phyloP scores from a whole-genome alignment of 1,140 invertebrate species.

The Cotesia vestalis region DNA sequence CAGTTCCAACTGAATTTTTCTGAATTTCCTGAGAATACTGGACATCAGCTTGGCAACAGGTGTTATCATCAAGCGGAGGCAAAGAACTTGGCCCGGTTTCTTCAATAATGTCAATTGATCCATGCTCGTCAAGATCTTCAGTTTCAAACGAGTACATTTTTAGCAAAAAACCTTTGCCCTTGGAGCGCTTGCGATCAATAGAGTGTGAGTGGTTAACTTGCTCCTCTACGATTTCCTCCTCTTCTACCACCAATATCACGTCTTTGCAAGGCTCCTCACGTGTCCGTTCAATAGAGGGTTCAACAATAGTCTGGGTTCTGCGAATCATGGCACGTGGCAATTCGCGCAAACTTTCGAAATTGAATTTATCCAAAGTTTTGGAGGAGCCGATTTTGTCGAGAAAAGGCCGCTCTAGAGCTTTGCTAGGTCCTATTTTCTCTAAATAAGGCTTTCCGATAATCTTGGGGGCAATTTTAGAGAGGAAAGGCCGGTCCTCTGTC shows the following conservation, averaged over 20 bases:
- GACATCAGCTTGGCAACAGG: too few species aligned
- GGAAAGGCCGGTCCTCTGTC: constrained; percentile 59
- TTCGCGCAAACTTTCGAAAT: constrained; percentile 47
- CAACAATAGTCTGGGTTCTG: constrained; percentile 30
- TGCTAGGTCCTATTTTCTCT: constrained; percentile 60
- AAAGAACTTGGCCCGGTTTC: constrained; percentile 55
- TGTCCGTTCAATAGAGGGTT: constrained; percentile 31
- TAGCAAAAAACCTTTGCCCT: constrained; percentile 54
- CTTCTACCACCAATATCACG: constrained; percentile 17
- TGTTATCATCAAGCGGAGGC: constrained; percentile 46
- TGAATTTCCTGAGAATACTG: constrained; percentile 22
- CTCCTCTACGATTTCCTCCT: constrained; percentile 12
- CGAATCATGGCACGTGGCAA: constrained; percentile 35
- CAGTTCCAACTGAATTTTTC: neutral
- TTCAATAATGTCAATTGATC: constrained; percentile 49
- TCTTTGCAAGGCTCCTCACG: constrained; percentile 17
- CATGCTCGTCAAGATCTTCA: constrained; percentile 54
- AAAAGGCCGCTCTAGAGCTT: constrained; percentile 57
- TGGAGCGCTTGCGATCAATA: constrained; percentile 42
- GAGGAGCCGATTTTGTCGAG: constrained; percentile 60
- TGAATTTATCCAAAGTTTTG: constrained; percentile 59
- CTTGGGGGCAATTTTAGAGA: constrained; percentile 54
- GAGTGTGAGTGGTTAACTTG: constrained; percentile 1
- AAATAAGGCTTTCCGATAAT: constrained; percentile 62
- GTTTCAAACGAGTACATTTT: constrained; percentile 65